Conservation (phyloP, 2,888 invertebrate genomes). For the Gastracanthus pulcherrimus region DNA sequence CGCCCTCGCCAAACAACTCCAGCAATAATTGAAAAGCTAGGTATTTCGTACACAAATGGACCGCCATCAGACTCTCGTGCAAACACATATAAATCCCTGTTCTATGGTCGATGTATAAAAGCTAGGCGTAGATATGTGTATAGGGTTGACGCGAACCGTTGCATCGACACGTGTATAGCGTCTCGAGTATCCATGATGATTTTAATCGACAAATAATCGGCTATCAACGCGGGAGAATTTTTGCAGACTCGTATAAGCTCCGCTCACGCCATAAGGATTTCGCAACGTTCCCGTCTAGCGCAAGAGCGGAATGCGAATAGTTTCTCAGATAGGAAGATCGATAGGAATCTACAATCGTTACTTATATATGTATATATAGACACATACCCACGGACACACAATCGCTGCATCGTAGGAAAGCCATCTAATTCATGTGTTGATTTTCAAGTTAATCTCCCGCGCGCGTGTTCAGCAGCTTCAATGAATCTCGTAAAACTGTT, state of each 20-base stretch:
- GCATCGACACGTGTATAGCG: conserved; percentile 36
- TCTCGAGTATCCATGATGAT: conserved; percentile 15
- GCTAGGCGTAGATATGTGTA: no score
- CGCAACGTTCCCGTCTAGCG: conserved; percentile 12
- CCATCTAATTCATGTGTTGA: conserved; percentile 25
- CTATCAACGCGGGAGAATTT: conserved; percentile 8
- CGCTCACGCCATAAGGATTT: conserved; percentile 20
- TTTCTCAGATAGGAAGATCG: conserved; percentile 49
- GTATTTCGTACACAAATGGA: background rate
- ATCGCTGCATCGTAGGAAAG: background rate
- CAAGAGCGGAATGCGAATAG: conserved; percentile 34
- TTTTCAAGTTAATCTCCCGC: conserved; percentile 14
- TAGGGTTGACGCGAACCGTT: conserved; percentile 11
- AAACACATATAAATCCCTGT: background rate
- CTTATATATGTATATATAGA: background rate
- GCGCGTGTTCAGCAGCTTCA: background rate
- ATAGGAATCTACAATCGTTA: conserved; percentile 37
- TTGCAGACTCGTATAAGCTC: no score
- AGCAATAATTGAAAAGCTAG: background rate
- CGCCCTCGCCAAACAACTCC: background rate
- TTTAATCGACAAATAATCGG: conserved; percentile 48
- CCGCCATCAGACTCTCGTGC: background rate
- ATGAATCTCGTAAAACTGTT: background rate
- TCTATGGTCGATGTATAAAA: no score
- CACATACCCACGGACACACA: background rate